Evolutionary conservation across 2,797 vertebrate species (phyloP).

Genomic region (Clarias laeviceps): DNA sequence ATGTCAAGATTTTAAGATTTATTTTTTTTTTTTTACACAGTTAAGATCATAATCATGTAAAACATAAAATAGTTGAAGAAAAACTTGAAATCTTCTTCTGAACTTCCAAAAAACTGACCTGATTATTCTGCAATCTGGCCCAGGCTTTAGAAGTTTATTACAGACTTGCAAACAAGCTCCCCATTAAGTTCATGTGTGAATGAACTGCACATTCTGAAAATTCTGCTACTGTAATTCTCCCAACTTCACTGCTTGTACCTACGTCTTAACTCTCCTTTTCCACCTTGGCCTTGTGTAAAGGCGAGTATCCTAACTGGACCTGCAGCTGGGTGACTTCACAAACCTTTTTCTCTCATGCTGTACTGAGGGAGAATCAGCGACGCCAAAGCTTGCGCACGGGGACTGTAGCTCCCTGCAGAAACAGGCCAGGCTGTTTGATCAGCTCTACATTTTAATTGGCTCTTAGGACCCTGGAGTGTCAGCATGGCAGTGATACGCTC

Average conservation of each 20-base stretch:
- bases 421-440: constrained; percentile 75
- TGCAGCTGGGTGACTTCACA: background rate
- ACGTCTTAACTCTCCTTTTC: background rate
- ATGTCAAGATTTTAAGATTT: background rate
- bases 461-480: constrained; percentile 67
- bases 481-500: constrained; percentile 62
- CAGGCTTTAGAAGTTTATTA: background rate
- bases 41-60: background rate
- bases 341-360: constrained; percentile 28
- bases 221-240: background rate
- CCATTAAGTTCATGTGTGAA: background rate
- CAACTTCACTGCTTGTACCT: no score
- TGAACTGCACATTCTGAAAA: background rate
- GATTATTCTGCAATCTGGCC: background rate
- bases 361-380: constrained; percentile 55
- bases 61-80: background rate
- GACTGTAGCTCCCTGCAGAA: constrained; percentile 60
- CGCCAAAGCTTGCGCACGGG: constrained; percentile 46
- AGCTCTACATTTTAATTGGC: constrained; percentile 81
- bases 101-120: background rate
- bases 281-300: background rate
- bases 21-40: no score
- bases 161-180: background rate
- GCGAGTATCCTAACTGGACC: constrained; percentile 1
- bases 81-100: background rate